Conservation (phyloP, 2,797 vertebrate species). For the Sebastes goodei region DNA sequence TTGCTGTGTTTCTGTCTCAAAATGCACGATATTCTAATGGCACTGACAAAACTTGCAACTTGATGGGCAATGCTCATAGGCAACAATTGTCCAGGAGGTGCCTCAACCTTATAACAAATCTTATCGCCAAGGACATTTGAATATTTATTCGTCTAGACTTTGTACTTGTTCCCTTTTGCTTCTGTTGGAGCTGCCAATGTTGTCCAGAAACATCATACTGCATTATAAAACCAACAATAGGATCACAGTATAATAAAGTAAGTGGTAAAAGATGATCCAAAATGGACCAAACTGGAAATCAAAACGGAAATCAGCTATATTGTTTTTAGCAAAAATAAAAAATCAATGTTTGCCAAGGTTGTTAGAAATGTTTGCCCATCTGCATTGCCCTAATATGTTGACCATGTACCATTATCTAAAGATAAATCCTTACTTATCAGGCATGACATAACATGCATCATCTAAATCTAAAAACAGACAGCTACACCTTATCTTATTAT, state of each 20-base stretch:
- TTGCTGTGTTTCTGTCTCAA: slow-evolving; percentile 68
- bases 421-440: slow-evolving; percentile 16
- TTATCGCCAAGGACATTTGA: not conserved
- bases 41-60: slow-evolving; percentile 17
- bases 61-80: slow-evolving; percentile 43
- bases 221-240: not conserved
- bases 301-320: not conserved
- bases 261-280: not conserved
- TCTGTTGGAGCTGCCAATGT: not conserved
- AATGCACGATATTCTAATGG: slow-evolving; percentile 21
- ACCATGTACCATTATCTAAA: slow-evolving; percentile 13
- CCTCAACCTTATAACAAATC: not conserved
- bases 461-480: slow-evolving; percentile 34
- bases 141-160: not conserved
- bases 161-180: not conserved
- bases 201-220: not conserved
- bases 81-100: slow-evolving; percentile 18
- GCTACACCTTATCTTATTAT: slow-evolving; percentile 13
- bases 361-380: slow-evolving; percentile 46
- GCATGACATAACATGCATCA: slow-evolving; percentile 52
- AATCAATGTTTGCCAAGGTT: not conserved
- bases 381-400: slow-evolving; percentile 18
- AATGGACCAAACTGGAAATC: not conserved
- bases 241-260: not conserved
- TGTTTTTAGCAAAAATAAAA: not conserved